A percentile compares a stretch with the other conserved stretches of the same genome.
Evolutionary conservation across 2,113 vertebrate genomes (phyloP).

Genomic region (Rhinichthys klamathensis): DNA sequence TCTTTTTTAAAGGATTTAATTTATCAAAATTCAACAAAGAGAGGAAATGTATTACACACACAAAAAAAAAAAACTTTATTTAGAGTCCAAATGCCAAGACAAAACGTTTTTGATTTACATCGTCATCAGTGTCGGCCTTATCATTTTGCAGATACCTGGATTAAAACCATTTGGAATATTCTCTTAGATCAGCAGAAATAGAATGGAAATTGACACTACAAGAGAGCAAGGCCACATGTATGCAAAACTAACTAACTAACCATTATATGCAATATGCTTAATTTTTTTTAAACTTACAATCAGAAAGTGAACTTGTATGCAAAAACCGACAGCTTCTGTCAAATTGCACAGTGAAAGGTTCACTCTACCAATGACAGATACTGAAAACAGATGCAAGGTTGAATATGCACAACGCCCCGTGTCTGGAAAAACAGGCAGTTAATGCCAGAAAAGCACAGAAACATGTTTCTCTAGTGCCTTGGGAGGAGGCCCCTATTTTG

Average conservation of each 20-base stretch:
- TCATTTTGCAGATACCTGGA: no score
- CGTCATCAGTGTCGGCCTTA: no score
- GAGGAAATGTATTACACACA: no score
- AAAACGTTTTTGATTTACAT: no score
- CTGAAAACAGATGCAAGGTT: background rate
- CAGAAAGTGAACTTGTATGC: background rate
- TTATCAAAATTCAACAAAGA: no score
- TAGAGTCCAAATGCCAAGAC: no score
- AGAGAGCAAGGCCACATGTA: background rate
- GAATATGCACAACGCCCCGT: background rate
- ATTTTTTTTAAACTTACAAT: background rate
- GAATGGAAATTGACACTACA: no score
- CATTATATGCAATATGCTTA: background rate
- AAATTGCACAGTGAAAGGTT: background rate
- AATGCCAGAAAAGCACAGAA: constrained; percentile 18
- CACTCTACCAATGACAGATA: constrained; percentile 1
- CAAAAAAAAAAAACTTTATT: no score
- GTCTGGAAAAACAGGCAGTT: background rate
- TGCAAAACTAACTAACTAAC: background rate
- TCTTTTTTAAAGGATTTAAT: background rate
- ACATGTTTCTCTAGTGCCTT: background rate
- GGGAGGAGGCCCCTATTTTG: background rate
- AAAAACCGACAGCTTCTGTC: background rate
- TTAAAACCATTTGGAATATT: no score
- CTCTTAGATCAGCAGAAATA: background rate